These are phyloP conservation scores for Acrobasis repandana DNA, from an alignment of 2,888 invertebrate genomes.

Conservation along the genomic window DNA sequence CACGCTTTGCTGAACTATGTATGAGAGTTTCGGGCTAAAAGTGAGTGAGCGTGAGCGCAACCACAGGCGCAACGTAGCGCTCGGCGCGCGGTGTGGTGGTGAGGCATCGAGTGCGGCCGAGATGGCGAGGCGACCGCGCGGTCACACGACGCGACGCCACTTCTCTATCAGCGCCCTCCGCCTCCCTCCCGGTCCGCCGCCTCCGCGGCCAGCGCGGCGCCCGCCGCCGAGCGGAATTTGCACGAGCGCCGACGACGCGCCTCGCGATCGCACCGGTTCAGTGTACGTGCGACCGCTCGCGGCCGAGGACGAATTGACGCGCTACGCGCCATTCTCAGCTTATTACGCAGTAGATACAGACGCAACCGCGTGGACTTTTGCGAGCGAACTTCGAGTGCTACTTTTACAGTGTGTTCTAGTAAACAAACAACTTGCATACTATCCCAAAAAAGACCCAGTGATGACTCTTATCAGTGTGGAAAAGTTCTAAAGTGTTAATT, in stretches of 20 bases:
- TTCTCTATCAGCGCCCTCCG: constrained; percentile 65
- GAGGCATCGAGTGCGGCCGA: constrained; percentile 48
- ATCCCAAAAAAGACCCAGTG: constrained; percentile 50
- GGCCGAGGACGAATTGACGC: constrained; percentile 64
- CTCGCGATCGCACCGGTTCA: constrained; percentile 71
- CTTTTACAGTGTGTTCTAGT: constrained; percentile 34
- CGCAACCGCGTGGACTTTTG: constrained; percentile 74
- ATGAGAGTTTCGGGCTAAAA: constrained; percentile 51
- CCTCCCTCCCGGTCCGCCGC: constrained; percentile 47
- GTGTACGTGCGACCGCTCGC: constrained; percentile 78
- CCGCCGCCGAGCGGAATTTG: constrained; percentile 68
- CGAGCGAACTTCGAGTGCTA: constrained; percentile 45
- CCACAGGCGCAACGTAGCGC: constrained; percentile 30
- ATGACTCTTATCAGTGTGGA: constrained; percentile 72
- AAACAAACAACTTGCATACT: constrained; percentile 35
- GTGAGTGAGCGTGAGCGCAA: constrained; percentile 37
- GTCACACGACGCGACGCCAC: constrained; percentile 69
- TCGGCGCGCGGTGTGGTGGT: constrained; percentile 24
- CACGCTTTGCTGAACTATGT: constrained; percentile 45
- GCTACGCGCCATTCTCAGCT: constrained; percentile 60
- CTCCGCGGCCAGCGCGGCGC: constrained; percentile 51
- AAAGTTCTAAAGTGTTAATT: constrained; percentile 68
- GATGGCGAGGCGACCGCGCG: constrained; percentile 45
- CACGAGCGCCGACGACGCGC: constrained; percentile 59
- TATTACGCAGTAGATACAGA: constrained; percentile 78